phyloP scores from a whole-genome alignment of 1,140 invertebrate genomes.

The Drosophila paulistorum region DNA sequence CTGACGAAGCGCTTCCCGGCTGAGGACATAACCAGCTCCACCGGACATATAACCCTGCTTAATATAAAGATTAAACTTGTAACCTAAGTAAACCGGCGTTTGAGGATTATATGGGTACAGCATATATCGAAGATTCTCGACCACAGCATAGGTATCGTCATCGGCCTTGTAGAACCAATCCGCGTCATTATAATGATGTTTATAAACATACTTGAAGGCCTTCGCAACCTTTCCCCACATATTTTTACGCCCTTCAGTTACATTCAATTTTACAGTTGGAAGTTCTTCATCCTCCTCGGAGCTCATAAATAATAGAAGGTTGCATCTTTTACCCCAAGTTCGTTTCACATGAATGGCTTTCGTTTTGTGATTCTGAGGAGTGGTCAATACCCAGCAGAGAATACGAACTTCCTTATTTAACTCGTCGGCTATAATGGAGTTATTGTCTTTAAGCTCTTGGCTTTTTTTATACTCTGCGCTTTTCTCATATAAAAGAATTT shows the following conservation, averaged over 20 bases:
- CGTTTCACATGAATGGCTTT: conserved; percentile 86
- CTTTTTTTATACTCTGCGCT: too few species aligned
- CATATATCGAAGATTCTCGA: conserved; percentile 96
- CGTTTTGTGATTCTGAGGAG: conserved; percentile 41
- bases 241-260: conserved; percentile 93
- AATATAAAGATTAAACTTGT: conserved; percentile 89
- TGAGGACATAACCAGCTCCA: conserved; percentile 95
- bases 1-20: conserved; percentile 88
- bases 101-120: conserved; percentile 88
- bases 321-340: conserved; percentile 98
- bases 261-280: conserved; percentile 88
- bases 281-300: conserved; percentile 87
- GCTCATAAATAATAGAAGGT: conserved; percentile 94
- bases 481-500: too few species aligned
- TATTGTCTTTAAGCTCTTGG: too few species aligned
- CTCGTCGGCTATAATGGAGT: conserved; percentile 41
- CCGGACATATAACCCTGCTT: conserved; percentile 95
- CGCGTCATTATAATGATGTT: conserved; percentile 90
- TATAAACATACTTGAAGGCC: conserved; percentile 94
- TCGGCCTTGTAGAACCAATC: conserved; percentile 98
- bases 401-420: conserved; percentile 43
- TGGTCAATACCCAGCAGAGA: conserved; percentile 52
- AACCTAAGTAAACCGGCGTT: conserved; percentile 93
- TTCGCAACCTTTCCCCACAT: conserved; percentile 97
- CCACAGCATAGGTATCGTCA: conserved; percentile 96